Base-by-base conservation (phyloP, 1,140 invertebrate genomes). In the Ips nitidus region DNA sequence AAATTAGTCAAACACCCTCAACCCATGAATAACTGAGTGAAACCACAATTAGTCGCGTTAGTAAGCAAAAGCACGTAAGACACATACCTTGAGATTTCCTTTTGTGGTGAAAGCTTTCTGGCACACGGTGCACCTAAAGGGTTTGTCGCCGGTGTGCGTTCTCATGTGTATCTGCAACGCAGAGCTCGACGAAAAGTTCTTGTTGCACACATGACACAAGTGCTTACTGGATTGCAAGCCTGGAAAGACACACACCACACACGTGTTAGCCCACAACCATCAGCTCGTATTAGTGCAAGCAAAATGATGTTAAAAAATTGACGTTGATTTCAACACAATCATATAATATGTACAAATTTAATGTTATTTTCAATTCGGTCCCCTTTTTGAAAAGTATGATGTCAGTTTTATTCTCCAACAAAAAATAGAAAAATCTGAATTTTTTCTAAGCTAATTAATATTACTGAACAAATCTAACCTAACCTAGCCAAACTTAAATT, bases 121-220 rank as follows among this genome's bases (percentile, higher is more conserved):
- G 81, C 95, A 97, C 76, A 96, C 91, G 73, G 89, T 93, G 84
- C 97, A 99, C 80, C 94, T 91, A 86, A 98, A 98, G 2, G 97
- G 96, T 80, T 97, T 97, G 85, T 98, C 96, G 4, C 95, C 95
- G 7, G 96, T 98, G 84, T 99, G 97, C 1, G 97, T 98, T 78
- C 97, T 87, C 91, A 98, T 97, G 84, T 99, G 97, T 77, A 98
- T 98, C 84, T 98, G 95, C 71, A 95, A 87, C 69, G 96, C 95
- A 75, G 94, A 97, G 74, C 93, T 95, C 70, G 94, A 96, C 42
- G 94, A 97, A 86, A 98, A 98, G 86, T 95, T 96, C 86, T 98
- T 98, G 83, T 94, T 91, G 86, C 97, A 98, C 79, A 97, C 94
- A 79, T 92, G 90, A 85, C 97, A 98, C 81, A 97, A 90, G 83